Evolutionary conservation across 2,797 vertebrate genomes (phyloP).

Genomic region (Masticophis lateralis): DNA sequence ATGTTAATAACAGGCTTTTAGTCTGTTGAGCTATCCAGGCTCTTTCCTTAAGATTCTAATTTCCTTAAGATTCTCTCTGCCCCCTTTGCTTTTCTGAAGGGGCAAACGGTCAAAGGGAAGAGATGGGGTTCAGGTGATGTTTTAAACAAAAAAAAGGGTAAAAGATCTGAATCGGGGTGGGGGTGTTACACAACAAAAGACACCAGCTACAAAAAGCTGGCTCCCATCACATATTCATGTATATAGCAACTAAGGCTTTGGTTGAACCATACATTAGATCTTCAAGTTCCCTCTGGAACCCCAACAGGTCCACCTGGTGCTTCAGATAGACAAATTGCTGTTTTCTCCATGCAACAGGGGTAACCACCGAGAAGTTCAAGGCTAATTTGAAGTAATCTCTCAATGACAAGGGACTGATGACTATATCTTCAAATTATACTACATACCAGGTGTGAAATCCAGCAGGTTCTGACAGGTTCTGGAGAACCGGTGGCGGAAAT

Average conservation of each 20-base stretch:
- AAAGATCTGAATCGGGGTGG: background rate
- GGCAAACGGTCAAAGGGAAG: background rate
- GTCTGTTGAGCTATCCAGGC: too few relatives aligned
- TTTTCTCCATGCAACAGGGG: background rate
- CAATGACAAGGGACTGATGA: background rate
- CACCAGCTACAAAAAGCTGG: background rate
- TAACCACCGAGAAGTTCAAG: background rate
- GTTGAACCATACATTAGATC: background rate
- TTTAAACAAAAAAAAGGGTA: background rate
- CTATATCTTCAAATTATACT: background rate
- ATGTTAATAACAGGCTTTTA: too few relatives aligned
- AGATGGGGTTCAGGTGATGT: background rate
- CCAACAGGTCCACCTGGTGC: background rate
- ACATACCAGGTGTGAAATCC: too few relatives aligned
- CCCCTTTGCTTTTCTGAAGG: background rate
- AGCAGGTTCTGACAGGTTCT: too few relatives aligned
- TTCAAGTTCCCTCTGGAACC: background rate
- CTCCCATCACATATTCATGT: background rate
- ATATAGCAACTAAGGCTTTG: background rate
- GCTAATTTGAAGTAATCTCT: background rate
- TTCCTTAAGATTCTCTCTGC: background rate
- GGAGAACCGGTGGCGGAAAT: too few relatives aligned
- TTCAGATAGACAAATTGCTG: background rate
- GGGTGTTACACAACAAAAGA: background rate
- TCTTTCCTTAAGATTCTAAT: too few relatives aligned